Evolutionary conservation across 2,797 vertebrate genomes (phyloP).

Genomic region (Furcifer pardalis): DNA sequence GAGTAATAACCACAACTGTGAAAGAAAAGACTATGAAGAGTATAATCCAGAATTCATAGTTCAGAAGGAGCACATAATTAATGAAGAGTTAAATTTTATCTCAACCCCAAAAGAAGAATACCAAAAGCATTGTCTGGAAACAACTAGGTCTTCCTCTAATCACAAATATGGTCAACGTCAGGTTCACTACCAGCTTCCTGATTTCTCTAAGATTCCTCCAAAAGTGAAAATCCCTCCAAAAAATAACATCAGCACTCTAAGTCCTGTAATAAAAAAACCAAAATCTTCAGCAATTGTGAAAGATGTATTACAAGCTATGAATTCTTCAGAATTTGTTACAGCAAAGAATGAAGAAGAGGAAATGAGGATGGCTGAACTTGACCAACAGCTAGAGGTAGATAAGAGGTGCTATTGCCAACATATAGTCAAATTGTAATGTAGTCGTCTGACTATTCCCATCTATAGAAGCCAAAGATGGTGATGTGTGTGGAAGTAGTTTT

Average conservation of each 20-base stretch:
- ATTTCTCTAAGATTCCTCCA: slow-evolving; percentile 80
- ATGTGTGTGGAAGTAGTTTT: neutral
- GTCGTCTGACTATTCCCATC: neutral
- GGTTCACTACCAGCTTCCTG: slow-evolving; percentile 77
- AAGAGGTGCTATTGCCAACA: neutral
- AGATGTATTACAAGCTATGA: slow-evolving; percentile 72
- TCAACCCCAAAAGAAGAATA: slow-evolving; percentile 30
- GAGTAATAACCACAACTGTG: neutral
- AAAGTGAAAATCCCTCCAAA: slow-evolving; percentile 81
- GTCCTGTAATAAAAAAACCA: slow-evolving; percentile 61
- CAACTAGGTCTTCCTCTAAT: slow-evolving; percentile 67
- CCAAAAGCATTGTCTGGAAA: slow-evolving; percentile 58
- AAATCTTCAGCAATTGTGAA: slow-evolving; percentile 72
- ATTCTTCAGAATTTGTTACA: slow-evolving; percentile 46
- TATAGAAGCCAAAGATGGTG: neutral
- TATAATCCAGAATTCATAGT: neutral
- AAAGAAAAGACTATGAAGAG: slow-evolving; percentile 10
- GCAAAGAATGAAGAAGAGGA: slow-evolving; percentile 51
- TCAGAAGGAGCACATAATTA: slow-evolving; percentile 18
- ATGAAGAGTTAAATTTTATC: slow-evolving; percentile 26
- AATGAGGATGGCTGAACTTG: slow-evolving; percentile 36
- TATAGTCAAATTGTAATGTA: neutral
- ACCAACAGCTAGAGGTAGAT: slow-evolving; percentile 67
- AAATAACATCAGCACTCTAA: slow-evolving; percentile 53
- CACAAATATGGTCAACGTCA: slow-evolving; percentile 80